Base-by-base conservation (phyloP, 30 jellyfish, hydroid and myxozoan species). In the Hydractinia symbiolongicarpus region DNA sequence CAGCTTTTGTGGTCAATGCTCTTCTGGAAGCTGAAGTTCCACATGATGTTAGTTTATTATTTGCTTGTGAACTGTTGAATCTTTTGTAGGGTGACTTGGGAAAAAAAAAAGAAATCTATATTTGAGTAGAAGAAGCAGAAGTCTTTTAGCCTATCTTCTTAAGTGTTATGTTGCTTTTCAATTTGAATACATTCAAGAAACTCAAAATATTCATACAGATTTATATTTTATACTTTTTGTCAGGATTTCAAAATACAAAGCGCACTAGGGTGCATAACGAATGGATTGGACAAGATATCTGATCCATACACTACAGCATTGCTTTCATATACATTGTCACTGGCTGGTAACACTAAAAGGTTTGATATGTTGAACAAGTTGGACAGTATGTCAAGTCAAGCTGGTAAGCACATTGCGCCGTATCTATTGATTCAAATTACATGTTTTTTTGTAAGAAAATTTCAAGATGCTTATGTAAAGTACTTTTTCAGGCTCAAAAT, bases 1-100 rank as follows among this genome's bases (percentile, higher is more conserved):
- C 96, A 17, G 95, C 96, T 13, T 89, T 53, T 83, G 96, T 89
- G 8, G 54, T 84, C 10, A 73, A 68, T 16, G 90, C 95, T 5
- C 74, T 89, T 62, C 71, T 89, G 7, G 96, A 89, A 67, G 91
- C 96, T 14, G 91, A 85, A 5, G 73, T 89, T 13, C 9, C 84
- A 4, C 61, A 19, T 5, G 4, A 21, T 5, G 57, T 71, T n/a
- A 5, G 61, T 21, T 1, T 15, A 7, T 8, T 6, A 17, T 8
- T 71, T 71, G 8, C 4, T 64, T 1, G 50, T 15, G n/a, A n/a
- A n/a, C n/a, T n/a, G 44, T 30, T 30, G 44, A 30, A 30, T 30
- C 2, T 30, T 30, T 30, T 30, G 44, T 30, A 30, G 44, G 44
- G 44, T 30, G 44, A 2, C 44, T 0, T 30, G 44, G 44, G 2